Evolutionary conservation across 1,140 invertebrate species (phyloP), one percentile per base, ranked within the genome.

Genomic region (Heliconius congener): DNA sequence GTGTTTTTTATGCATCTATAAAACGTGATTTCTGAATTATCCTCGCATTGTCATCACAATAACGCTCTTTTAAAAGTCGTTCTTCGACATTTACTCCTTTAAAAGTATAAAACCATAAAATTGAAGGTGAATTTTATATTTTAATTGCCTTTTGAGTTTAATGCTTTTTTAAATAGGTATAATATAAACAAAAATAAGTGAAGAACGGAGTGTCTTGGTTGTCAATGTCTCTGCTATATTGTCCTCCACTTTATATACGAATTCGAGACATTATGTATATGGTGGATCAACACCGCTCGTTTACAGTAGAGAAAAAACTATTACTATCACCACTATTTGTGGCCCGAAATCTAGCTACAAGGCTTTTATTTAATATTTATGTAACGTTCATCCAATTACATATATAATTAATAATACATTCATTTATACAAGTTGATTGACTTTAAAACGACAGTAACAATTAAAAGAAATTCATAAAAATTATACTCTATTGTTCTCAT

Each of bases 21-120:
- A 75, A 75, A 79, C 57, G 16, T 50, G 73, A 74, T 71, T 79
- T 71, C 73, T 79, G 78, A 75, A 75, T 79, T 79, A 75, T 71
- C 70, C 70, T 30, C 70, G 27, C 70, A 71, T 71, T 27, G 34
- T 27, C 70, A 71, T 71, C n/a, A 71, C 70, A 71, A 71, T 71
- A 71, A 71, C 18, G 30, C 34, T 71, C 66, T 27, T 70, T 71
- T 34, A 71, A 71, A 37, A 34, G 27, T 30, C 13, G 70, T 34
- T 52, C 50, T 27, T 71, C 70, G 70, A 19, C 70, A 71, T 71
- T 71, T 71, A 37, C n/a, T 71, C 34, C n/a, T 71, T 30, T 30
- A 71, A 71, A 71, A 71, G 34, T 71, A 71, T 71, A 30, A 71
- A 71, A 30, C 34, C 70, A 71, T 71, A 71, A 71, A 71, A 71